Conservation (phyloP, 1,140 invertebrate genomes). For the Anadara kagoshimensis region DNA sequence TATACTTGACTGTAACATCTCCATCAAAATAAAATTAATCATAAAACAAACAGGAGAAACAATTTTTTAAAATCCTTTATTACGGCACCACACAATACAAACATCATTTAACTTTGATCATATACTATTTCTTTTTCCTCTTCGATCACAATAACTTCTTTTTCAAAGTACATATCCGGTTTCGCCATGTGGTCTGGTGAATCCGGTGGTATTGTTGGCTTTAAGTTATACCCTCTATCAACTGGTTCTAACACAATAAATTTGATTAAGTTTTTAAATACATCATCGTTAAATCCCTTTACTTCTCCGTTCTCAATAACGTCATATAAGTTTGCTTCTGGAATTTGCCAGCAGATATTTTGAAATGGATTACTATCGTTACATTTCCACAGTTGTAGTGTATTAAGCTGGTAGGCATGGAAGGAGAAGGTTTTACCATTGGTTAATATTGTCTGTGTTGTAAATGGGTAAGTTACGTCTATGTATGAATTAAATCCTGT, state of each 20-base stretch:
- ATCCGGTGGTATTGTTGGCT: conserved; percentile 83
- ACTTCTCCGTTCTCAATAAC: conserved; percentile 83
- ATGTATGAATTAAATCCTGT: conserved; percentile 90
- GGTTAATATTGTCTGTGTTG: conserved; percentile 88
- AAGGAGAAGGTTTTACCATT: conserved; percentile 90
- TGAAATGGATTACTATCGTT: conserved; percentile 80
- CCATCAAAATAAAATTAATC: no score
- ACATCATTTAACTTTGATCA: conserved; percentile 15
- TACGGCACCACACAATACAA: no score
- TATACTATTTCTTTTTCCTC: conserved; percentile 39
- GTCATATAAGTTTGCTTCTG: conserved; percentile 84
- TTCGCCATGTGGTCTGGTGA: conserved; percentile 5
- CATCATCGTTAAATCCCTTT: conserved; percentile 84
- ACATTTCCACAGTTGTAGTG: conserved; percentile 79
- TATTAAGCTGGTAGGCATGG: conserved; percentile 92
- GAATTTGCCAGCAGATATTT: conserved; percentile 89
- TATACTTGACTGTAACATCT: no score
- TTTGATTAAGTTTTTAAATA: conserved; percentile 83
- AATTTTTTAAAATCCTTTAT: no score
- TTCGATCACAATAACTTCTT: conserved; percentile 21
- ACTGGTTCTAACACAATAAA: conserved; percentile 84
- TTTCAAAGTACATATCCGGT: conserved; percentile 33
- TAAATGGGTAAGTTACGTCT: conserved; percentile 91
- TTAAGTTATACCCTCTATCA: conserved; percentile 80
- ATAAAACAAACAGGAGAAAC: no score